Evolutionary conservation across 2,888 invertebrate species (phyloP), one percentile per base, ranked within the genome.

Genomic region (Nineta flava): DNA sequence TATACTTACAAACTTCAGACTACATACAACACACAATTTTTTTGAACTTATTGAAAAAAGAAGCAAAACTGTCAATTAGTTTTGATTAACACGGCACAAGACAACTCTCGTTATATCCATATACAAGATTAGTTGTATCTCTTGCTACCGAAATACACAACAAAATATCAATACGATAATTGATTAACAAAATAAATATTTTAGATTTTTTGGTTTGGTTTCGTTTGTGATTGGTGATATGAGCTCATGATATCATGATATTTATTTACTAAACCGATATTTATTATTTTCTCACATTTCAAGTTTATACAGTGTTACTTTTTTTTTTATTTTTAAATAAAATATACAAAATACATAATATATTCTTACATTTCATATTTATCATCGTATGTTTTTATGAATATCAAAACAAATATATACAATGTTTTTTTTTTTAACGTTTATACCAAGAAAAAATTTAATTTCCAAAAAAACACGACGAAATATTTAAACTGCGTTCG

Each of bases 41-140:
- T 26, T 26, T 26, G 26, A 26, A 26, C 26, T 26, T 26, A 7
- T 26, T 26, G 26, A 26, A 26, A 26, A 42, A 17, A 49, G 49
- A 34, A 49, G 49, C 49, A 44, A 49, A 49, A 49, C 49, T 49
- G 38, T 16, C 35, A 49, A 49, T 49, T 49, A 49, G 45, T 40
- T 21, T 19, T 49, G 49, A 49, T 49, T 49, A 49, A 34, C 49
- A 35, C 42, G 26, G 38, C 38, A 10, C 32, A 38, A 38, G n/a
- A 15, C 15, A 38, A n/a, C 38, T 38, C 7, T 38, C 7, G 38
- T 38, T 38, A 38, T 13, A 15, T 15, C 15, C 6, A 5, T n/a
- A n/a, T n/a, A n/a, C n/a, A 13, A 38, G 3, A 38, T 38, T 38
- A 12, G 38, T 13, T 38, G n/a, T n/a, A 38, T 38, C 15, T 15